These are phyloP conservation scores for Erebia epiphron DNA, from an alignment of 2,888 invertebrate genomes.

Conservation along the genomic window DNA sequence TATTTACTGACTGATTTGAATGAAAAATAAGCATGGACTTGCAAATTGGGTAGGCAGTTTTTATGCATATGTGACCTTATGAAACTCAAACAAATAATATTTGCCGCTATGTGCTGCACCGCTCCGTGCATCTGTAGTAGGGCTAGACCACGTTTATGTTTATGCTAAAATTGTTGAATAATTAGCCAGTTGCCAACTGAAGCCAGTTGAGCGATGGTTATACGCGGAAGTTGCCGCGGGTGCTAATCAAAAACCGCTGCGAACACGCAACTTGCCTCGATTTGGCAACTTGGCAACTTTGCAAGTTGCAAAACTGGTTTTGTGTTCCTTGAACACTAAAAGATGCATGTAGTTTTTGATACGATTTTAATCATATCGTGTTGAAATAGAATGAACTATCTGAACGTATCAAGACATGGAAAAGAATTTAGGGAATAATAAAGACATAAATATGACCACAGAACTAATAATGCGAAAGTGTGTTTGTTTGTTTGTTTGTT, in stretches of 20 bases:
- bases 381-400: neutral
- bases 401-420: neutral
- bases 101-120: no score
- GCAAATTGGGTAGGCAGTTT: no score
- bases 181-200: slow-evolving; percentile 8
- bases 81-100: no score
- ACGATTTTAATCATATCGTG: slow-evolving; percentile 22
- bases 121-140: no score
- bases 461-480: no score
- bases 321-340: slow-evolving; percentile 21
- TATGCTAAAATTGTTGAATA: no score
- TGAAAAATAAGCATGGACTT: no score
- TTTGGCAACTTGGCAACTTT: slow-evolving; percentile 21
- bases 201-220: slow-evolving; percentile 27
- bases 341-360: slow-evolving; percentile 24
- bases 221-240: slow-evolving; percentile 35
- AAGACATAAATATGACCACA: no score
- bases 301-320: slow-evolving; percentile 31
- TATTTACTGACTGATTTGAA: no score
- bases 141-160: no score
- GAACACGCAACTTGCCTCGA: slow-evolving; percentile 37
- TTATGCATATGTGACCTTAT: no score
- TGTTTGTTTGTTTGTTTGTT: no score
- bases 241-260: slow-evolving; percentile 42
- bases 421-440: neutral